Percentiles rank a stretch among this genome's conserved stretches.
Evolutionary conservation across 2,113 vertebrate genomes (phyloP).

Genomic region (Hippocampus zosterae): DNA sequence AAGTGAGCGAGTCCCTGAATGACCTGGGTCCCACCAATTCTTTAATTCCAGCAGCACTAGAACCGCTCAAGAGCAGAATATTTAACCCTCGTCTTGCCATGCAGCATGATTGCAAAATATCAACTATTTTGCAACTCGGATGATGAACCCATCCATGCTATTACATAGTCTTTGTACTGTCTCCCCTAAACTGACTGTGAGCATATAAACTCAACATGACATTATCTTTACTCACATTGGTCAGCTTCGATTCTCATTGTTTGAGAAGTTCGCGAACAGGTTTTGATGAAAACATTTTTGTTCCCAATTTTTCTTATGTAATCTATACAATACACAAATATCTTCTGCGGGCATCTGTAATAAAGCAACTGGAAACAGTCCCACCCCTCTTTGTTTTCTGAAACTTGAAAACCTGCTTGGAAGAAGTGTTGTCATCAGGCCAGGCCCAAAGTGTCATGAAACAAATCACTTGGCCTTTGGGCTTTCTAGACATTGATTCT

Average conservation of each 20-base stretch:
- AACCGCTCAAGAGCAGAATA: neutral
- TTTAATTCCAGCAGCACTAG: slow-evolving; percentile 14
- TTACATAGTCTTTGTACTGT: no score
- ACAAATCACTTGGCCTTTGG: neutral
- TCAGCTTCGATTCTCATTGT: neutral
- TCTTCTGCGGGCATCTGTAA: neutral
- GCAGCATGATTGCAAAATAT: neutral
- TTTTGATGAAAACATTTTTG: neutral
- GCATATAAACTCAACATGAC: no score
- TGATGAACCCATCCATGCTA: no score
- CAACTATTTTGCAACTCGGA: no score
- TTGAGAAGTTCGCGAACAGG: neutral
- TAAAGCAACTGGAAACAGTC: neutral
- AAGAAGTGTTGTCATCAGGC: neutral
- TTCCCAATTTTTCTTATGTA: neutral
- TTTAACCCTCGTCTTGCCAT: neutral
- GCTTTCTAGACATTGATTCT: no score
- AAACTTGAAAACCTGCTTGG: neutral
- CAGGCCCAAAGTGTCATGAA: neutral
- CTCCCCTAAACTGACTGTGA: no score
- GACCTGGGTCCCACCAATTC: slow-evolving; percentile 15
- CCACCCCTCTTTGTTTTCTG: neutral
- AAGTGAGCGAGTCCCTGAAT: slow-evolving; percentile 26
- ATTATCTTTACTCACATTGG: neutral
- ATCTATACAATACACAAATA: neutral